Base-by-base conservation (phyloP, 2,888 invertebrate species). In the Chironomus riparius region DNA sequence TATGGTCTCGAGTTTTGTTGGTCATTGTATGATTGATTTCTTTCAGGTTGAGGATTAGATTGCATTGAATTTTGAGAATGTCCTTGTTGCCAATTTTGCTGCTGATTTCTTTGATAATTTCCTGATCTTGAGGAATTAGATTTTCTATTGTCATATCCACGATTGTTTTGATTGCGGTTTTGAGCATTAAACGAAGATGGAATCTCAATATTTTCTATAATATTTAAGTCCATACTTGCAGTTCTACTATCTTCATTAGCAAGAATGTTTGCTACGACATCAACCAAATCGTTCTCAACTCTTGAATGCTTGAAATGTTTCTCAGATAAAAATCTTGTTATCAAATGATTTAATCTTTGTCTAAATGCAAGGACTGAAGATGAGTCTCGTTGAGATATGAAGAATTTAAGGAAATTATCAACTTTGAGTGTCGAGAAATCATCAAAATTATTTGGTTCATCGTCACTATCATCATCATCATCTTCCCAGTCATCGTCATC, bases 371-470 rank as follows among this genome's bases (percentile, higher is more conserved):
- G 86, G 1, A 90, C 87, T 78, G 90, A 81, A 68, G 88, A 86
- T 0, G 90, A 90, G 75, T 90, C 89, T 28, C 90, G 88, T 0
- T 88, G 87, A 80, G 90, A 90, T 0, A 90, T 86, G 61, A 88
- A 87, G 81, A 92, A 92, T 3, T 88, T 87, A 78, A 91, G 87
- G 92, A 92, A 92, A 77, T 91, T 91, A 80, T 92, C 92, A 0
- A 93, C 83, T 18, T 73, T 62, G 24, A 71, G 2, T 4, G 24
- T 68, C 89, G 87, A 50, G 92, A 83, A 18, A 79, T 77, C 21
- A 76, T 76, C 47, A 75, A 47, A 10, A 6, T 7, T 28, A 18
- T 68, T 13, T 61, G 84, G 83, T 6, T 86, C 85, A 50, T 83
- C 83, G 70, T 86, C 86, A 15, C 85, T 83, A 28, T 83, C 85